Evolutionary conservation across 2,797 vertebrate species (phyloP).

Genomic region (Euphonia xanthogaster): DNA sequence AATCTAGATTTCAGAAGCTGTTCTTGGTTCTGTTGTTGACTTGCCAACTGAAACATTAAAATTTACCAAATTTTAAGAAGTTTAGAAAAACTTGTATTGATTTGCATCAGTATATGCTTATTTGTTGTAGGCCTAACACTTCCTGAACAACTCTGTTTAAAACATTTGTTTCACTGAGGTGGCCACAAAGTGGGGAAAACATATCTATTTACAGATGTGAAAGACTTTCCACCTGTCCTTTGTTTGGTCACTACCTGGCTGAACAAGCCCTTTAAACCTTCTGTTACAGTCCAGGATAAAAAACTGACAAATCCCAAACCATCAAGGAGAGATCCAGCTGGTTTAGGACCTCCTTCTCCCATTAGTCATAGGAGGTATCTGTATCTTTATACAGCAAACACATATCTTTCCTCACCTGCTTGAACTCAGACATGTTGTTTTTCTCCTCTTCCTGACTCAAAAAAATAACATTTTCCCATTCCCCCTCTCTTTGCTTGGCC

Average conservation of each 20-base stretch:
- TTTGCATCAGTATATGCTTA: accelerated
- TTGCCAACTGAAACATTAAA: not conserved
- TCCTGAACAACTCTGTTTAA: not conserved
- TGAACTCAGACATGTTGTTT: not conserved
- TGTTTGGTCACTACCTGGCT: not conserved
- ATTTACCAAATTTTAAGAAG: not conserved
- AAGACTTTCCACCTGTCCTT: not conserved
- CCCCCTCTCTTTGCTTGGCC: not conserved
- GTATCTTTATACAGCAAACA: not conserved
- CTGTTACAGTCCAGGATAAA: not conserved
- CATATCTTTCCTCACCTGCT: not conserved
- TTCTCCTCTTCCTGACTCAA: not conserved
- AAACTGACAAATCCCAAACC: not conserved
- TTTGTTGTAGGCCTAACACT: not conserved
- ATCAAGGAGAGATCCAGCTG: not conserved
- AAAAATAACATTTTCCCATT: not conserved
- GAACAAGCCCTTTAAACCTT: not conserved
- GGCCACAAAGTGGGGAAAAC: not conserved
- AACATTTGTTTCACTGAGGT: accelerated
- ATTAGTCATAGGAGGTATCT: not conserved
- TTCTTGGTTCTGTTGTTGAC: not conserved
- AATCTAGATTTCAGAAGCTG: not conserved
- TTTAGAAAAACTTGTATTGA: not conserved
- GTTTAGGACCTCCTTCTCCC: not conserved
- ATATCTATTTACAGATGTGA: not conserved